Base-by-base conservation (phyloP, 1,140 invertebrate species). In the Spodoptera frugiperda region DNA sequence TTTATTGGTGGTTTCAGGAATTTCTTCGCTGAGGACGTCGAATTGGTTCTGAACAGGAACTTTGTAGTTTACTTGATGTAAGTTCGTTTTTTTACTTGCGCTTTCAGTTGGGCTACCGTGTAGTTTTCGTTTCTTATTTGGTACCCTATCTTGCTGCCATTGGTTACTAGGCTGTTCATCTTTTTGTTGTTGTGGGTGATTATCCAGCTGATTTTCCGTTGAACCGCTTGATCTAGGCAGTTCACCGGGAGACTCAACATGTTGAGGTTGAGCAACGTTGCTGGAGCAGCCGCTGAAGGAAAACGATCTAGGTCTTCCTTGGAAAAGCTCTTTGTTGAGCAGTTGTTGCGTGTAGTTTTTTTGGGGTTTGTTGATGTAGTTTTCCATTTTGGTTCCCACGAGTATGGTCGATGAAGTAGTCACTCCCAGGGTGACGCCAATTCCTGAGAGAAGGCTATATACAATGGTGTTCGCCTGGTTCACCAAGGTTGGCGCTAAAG, bases 361-460 rank as follows among this genome's bases (percentile, higher is more conserved):
- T 70, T 70, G 8, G 0, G 21, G 12, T 70, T 70, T 49, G 33
- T 33, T 65, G 10, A 19, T 10, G 12, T 19, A 46, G 3, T 14
- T 65, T 4, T 63, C 4, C 57, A 61, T n/a, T 61, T 15, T 61
- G 14, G 11, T 48, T 65, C 61, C 61, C 61, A 65, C 30, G 55
- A 59, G 67, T 53, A 19, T 49, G 67, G 67, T 30, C 67, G 67
- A 48, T 17, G 15, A 46, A 25, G 12, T 30, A 21, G 67, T 70
- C 67, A 3, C 67, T 30, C 67, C 12, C 49, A 70, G 67, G 30
- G 67, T 70, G 49, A 39, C 67, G 30, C 65, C 48, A n/a, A 51
- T 68, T 53, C 65, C 65, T 30, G 8, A 12, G 9, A 25, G 48
- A 53, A 51, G 19, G 46, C 48, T 15, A 49, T 51, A n/a, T 70